A percentile compares a stretch with the other conserved stretches of the same genome.
Evolutionary conservation across 2,888 invertebrate genomes (phyloP).

Genomic region (Eretmocerus hayati): DNA sequence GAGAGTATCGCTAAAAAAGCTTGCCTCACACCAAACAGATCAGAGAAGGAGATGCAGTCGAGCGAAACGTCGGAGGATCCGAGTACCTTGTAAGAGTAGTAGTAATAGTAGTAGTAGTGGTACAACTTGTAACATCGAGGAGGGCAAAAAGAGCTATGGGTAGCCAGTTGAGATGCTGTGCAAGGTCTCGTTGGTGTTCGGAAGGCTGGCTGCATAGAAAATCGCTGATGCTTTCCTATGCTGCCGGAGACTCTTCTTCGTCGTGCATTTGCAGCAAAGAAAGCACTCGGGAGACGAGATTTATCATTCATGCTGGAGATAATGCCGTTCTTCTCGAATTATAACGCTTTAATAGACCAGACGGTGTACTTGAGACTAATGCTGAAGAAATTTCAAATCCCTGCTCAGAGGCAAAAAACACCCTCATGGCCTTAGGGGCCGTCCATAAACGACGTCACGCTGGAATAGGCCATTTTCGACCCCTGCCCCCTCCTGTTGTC

Average conservation of each 20-base stretch:
- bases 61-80: no score
- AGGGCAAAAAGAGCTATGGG: no score
- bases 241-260: not conserved
- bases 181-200: not conserved
- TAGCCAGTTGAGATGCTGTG: no score
- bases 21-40: not conserved
- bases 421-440: no score
- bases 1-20: constrained; percentile 1
- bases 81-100: not conserved
- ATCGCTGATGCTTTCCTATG: constrained; percentile 14
- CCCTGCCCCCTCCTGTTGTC: no score
- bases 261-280: not conserved
- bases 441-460: no score
- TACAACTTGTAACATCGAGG: no score
- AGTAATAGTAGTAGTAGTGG: not conserved
- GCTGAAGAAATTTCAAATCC: not conserved
- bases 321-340: constrained; percentile 21
- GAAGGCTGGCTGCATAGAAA: constrained; percentile 3
- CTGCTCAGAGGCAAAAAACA: no score
- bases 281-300: constrained; percentile 15
- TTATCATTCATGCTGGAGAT: constrained; percentile 20
- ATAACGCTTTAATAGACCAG: constrained; percentile 18
- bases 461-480: no score
- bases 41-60: no score
- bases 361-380: no score